Percentiles rank a stretch among this genome's conserved stretches.
phyloP scores from a whole-genome alignment of 2,113 vertebrate species.

The Epinephelus moara region DNA sequence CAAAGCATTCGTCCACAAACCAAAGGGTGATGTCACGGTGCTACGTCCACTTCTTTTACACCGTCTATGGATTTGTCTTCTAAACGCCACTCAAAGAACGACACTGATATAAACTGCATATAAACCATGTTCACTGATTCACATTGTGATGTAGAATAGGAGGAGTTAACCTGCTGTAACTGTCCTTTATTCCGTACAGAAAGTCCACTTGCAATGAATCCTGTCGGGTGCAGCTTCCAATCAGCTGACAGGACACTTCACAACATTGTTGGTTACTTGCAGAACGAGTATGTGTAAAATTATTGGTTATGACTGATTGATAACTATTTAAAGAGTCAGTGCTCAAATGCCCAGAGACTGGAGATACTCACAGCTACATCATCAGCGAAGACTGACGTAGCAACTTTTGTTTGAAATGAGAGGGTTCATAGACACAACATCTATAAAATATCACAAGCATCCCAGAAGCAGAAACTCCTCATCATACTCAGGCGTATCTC shows the following conservation, averaged over 20 bases:
- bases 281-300: not conserved
- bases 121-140: not conserved
- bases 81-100: not conserved
- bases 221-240: not conserved
- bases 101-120: not conserved
- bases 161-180: not conserved
- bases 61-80: no score
- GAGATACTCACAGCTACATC: no score
- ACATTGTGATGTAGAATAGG: not conserved
- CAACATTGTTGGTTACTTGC: not conserved
- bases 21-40: no score
- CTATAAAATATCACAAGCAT: not conserved
- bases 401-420: slow-evolving; percentile 17
- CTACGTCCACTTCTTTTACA: no score
- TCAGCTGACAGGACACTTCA: slow-evolving; percentile 1
- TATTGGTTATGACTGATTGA: not conserved
- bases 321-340: not conserved
- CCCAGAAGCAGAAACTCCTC: not conserved
- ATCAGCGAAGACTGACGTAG: not conserved
- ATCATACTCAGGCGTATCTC: not conserved
- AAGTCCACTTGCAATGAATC: not conserved
- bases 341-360: not conserved
- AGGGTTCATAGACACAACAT: not conserved
- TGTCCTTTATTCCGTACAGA: not conserved
- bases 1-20: no score